Evolutionary conservation across 2,888 invertebrate genomes (phyloP).

Genomic region (Tenthredo mesomela): DNA sequence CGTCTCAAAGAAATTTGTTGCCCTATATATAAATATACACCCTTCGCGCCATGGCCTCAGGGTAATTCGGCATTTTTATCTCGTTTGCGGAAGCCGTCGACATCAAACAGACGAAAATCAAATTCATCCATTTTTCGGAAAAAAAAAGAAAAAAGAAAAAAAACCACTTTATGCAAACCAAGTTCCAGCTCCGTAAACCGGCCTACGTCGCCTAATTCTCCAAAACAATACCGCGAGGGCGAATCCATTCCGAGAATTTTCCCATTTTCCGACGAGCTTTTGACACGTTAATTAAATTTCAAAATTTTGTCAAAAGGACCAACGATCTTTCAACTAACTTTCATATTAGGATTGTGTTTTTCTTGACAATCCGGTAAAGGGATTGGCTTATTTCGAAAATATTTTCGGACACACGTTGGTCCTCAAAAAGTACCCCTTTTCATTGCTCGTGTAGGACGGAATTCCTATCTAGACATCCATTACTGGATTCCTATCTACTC

Average conservation of each 20-base stretch:
- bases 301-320: too few species aligned
- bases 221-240: background rate
- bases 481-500: constrained; percentile 21
- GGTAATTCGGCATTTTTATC: background rate
- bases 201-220: too few species aligned
- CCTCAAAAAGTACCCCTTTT: background rate
- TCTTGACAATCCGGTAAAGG: background rate
- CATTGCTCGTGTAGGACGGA: background rate
- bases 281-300: too few species aligned
- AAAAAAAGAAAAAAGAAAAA: background rate
- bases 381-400: constrained; percentile 40
- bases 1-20: background rate
- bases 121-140: background rate
- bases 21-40: background rate
- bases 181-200: background rate
- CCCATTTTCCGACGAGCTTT: background rate
- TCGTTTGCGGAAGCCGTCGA: background rate
- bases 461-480: background rate
- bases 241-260: background rate
- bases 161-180: background rate
- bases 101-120: background rate
- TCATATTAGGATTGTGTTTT: background rate
- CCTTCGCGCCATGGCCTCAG: background rate
- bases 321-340: background rate
- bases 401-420: background rate